These are phyloP conservation scores for Orcinus orca DNA, from an alignment of 2,113 vertebrate genomes.

Conservation along the genomic window DNA sequence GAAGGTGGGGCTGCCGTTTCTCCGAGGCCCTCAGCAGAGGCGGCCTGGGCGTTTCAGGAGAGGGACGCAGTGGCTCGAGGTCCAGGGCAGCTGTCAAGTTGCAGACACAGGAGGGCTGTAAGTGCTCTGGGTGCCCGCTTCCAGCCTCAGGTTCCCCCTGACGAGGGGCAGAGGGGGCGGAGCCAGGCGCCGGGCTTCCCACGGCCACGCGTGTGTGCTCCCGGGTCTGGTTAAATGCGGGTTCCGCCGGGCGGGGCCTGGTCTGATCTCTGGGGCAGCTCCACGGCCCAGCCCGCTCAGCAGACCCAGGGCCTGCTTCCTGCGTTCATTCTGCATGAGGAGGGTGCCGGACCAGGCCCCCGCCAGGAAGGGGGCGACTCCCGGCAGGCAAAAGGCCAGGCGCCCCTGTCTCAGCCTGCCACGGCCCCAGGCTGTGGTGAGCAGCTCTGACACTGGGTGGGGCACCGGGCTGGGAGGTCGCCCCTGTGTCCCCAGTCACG, in stretches of 20 bases:
- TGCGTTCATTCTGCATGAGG: accelerated
- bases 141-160: background rate
- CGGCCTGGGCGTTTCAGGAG: background rate
- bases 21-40: background rate
- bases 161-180: no score
- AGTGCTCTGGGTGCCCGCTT: background rate
- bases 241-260: accelerated
- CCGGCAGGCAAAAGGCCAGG: background rate
- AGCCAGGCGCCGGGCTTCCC: no score
- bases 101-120: background rate
- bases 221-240: no score
- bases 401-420: no score
- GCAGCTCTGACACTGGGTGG: no score
- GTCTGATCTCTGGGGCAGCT: background rate
- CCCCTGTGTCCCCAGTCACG: background rate
- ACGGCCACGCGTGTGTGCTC: background rate
- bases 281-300: background rate
- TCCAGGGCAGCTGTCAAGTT: background rate
- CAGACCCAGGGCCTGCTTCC: background rate
- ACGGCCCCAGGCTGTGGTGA: background rate
- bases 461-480: accelerated
- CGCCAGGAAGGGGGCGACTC: background rate
- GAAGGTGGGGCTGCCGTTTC: background rate
- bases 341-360: background rate
- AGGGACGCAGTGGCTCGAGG: background rate